Evolutionary conservation across 2,888 invertebrate genomes (phyloP).

Genomic region (Adelognathus sp.): DNA sequence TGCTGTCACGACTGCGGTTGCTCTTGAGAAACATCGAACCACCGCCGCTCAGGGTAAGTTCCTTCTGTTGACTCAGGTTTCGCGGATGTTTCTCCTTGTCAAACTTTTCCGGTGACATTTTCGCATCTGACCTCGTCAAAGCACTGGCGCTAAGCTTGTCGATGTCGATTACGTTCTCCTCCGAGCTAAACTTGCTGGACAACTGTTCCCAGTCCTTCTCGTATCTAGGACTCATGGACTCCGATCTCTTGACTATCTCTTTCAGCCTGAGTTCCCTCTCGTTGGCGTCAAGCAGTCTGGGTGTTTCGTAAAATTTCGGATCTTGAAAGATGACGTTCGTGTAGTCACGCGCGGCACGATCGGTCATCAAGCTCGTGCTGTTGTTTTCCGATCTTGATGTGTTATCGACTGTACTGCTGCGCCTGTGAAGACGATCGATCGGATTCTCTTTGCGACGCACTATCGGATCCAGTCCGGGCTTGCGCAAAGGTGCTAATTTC

Average conservation of each 20-base stretch:
- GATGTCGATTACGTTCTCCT: conserved; percentile 79
- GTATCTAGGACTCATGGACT: conserved; percentile 82
- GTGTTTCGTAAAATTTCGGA: conserved; percentile 77
- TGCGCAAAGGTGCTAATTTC: conserved; percentile 74
- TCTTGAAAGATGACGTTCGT: conserved; percentile 77
- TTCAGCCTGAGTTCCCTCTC: conserved; percentile 82
- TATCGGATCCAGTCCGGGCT: conserved; percentile 64
- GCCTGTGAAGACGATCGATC: conserved; percentile 23
- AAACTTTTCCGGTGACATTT: conserved; percentile 64
- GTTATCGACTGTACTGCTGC: conserved; percentile 55
- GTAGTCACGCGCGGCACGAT: conserved; percentile 76
- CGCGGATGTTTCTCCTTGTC: conserved; percentile 80
- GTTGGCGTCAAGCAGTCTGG: conserved; percentile 69
- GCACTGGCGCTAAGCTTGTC: conserved; percentile 74
- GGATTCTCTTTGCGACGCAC: conserved; percentile 47
- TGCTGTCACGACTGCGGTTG: conserved; percentile 76
- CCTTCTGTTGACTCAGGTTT: conserved; percentile 79
- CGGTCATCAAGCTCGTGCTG: conserved; percentile 65
- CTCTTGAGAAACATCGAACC: conserved; percentile 86
- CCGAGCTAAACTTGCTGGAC: conserved; percentile 73
- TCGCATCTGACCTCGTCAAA: conserved; percentile 67
- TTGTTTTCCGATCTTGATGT: conserved; percentile 57
- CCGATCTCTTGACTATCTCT: conserved; percentile 82
- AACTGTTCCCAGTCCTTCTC: conserved; percentile 82
- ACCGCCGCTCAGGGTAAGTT: conserved; percentile 81